Percentiles rank a stretch among this genome's conserved stretches.
These are phyloP conservation scores for Enteromius paludinosus DNA, from an alignment of 2,797 vertebrate genomes.

Conservation along the genomic window DNA sequence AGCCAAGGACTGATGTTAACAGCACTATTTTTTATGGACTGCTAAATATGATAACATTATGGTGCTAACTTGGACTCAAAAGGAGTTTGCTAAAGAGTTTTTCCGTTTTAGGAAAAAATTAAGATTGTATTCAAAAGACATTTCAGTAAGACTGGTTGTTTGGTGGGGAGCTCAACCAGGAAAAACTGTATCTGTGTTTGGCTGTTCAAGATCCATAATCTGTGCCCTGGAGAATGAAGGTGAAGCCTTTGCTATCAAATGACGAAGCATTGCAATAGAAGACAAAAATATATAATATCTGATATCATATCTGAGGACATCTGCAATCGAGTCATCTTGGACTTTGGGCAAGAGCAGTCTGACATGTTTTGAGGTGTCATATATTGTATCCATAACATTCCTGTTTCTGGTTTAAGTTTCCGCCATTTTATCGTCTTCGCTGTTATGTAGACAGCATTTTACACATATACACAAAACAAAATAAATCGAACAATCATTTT, in stretches of 20 bases:
- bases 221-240: conserved; percentile 51
- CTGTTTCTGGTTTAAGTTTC: conserved; percentile 58
- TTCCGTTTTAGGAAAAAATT: conserved; percentile 86
- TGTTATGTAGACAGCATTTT: conserved; percentile 54
- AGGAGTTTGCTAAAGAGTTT: conserved; percentile 70
- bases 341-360: conserved; percentile 57
- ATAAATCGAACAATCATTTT: conserved; percentile 60
- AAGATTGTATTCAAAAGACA: conserved; percentile 49
- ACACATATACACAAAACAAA: conserved; percentile 55
- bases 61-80: conserved; percentile 82
- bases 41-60: conserved; percentile 77
- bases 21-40: conserved; percentile 82
- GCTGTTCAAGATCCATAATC: conserved; percentile 46
- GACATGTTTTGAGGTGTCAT: conserved; percentile 39
- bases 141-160: conserved; percentile 58
- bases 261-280: conserved; percentile 31
- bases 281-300: conserved; percentile 12
- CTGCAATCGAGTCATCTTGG: conserved; percentile 47
- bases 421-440: conserved; percentile 57
- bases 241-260: conserved; percentile 57
- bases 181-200: conserved; percentile 44
- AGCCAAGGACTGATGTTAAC: conserved; percentile 79
- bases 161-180: conserved; percentile 49
- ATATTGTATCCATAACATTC: conserved; percentile 64
- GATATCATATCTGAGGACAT: conserved; percentile 42